A percentile compares a stretch with the other conserved stretches of the same genome.
phyloP scores from a whole-genome alignment of 2,113 vertebrate genomes.

The Bubo blakistoni region DNA sequence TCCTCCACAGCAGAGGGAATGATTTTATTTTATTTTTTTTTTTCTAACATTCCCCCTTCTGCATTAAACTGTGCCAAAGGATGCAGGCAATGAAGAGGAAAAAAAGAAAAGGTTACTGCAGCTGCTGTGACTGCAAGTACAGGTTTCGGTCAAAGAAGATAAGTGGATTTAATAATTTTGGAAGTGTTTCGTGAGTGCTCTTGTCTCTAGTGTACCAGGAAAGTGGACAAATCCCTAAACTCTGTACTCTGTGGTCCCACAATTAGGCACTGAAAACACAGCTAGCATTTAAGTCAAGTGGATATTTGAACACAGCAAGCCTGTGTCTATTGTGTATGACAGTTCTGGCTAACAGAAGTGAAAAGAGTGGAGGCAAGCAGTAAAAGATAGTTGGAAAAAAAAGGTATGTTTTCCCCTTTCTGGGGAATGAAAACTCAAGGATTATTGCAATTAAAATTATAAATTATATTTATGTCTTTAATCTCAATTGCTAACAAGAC shows the following conservation, averaged over 20 bases:
- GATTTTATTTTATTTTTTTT: neutral
- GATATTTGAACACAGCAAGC: neutral
- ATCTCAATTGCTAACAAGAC: neutral
- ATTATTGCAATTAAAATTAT: neutral
- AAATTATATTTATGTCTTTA: neutral
- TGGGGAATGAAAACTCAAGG: neutral
- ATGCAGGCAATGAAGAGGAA: neutral
- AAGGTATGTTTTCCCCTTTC: neutral
- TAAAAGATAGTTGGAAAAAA: neutral
- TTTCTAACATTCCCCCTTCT: neutral
- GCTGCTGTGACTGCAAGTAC: neutral
- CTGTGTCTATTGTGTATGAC: neutral
- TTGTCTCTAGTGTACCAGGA: neutral
- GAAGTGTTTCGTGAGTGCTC: neutral
- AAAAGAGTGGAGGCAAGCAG: neutral
- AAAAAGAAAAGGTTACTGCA: neutral
- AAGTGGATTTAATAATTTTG: slow-evolving; percentile 3
- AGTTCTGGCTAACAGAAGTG: neutral
- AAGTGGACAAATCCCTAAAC: neutral
- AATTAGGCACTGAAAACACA: neutral
- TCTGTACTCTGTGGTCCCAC: neutral
- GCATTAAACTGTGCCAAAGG: neutral
- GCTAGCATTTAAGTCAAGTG: neutral
- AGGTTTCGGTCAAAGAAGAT: neutral
- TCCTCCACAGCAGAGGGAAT: neutral